Evolutionary conservation across 2,888 invertebrate genomes (phyloP).

Genomic region (Drosophila putrida): DNA sequence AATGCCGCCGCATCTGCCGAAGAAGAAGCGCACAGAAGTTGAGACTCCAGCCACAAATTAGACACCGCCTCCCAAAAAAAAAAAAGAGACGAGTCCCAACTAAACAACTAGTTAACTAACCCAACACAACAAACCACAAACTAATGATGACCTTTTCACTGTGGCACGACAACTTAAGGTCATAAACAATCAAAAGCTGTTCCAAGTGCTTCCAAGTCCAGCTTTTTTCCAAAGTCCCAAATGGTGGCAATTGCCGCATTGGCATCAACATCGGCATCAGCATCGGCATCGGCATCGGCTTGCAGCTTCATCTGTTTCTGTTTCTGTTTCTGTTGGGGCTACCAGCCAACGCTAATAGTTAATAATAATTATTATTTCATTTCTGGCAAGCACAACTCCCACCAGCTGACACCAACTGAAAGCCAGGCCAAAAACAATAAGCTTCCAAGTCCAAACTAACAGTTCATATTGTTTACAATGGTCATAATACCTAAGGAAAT

Average conservation of each 20-base stretch:
- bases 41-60: constrained; percentile 67
- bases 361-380: constrained; percentile 83
- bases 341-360: constrained; percentile 79
- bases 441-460: constrained; percentile 44
- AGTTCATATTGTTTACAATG: constrained; percentile 29
- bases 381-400: constrained; percentile 79
- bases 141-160: constrained; percentile 83
- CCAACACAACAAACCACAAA: constrained; percentile 33
- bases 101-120: constrained; percentile 61
- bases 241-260: constrained; percentile 71
- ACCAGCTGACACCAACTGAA: constrained; percentile 81
- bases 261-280: constrained; percentile 24
- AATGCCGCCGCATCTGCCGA: constrained; percentile 53
- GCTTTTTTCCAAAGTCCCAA: constrained; percentile 10
- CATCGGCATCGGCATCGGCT: constrained; percentile 12
- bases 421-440: constrained; percentile 74
- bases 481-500: neutral
- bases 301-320: constrained; percentile 37
- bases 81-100: neutral
- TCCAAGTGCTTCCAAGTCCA: constrained; percentile 18
- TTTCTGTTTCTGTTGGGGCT: too few relatives aligned
- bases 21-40: constrained; percentile 68
- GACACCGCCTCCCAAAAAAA: constrained; percentile 67
- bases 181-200: constrained; percentile 81
- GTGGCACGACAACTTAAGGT: constrained; percentile 83